These are phyloP conservation scores for Metaphire vulgaris DNA, from an alignment of 1,140 invertebrate species.

Conservation along the genomic window DNA sequence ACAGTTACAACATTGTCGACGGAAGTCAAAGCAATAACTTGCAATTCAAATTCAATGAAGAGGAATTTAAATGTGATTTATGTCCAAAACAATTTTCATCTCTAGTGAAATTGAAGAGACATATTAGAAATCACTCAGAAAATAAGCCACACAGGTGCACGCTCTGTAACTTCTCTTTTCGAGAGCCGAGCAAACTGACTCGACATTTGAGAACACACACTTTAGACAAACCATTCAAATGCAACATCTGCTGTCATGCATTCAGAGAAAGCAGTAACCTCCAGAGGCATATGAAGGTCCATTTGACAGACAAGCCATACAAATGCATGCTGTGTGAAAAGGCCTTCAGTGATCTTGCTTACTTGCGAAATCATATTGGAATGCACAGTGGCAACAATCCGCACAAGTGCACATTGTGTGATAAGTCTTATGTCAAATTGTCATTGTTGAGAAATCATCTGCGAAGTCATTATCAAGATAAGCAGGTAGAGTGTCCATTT, in stretches of 20 bases:
- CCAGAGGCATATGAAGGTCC: slow-evolving; percentile 33
- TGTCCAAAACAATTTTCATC: slow-evolving; percentile 2
- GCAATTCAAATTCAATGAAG: not conserved
- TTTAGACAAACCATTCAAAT: slow-evolving; percentile 32
- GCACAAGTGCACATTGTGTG: not conserved
- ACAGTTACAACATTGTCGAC: not conserved
- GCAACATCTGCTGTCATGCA: slow-evolving; percentile 33
- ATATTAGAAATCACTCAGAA: not conserved
- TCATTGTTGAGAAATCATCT: not conserved
- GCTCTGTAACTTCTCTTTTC: not conserved
- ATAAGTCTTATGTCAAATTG: not conserved
- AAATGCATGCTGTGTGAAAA: not conserved
- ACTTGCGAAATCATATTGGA: not conserved
- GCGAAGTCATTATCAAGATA: not conserved
- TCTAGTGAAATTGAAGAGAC: not conserved
- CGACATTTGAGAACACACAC: slow-evolving; percentile 34
- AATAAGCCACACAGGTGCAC: slow-evolving; percentile 1
- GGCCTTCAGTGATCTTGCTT: not conserved
- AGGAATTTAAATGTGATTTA: not conserved
- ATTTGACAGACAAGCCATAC: slow-evolving; percentile 35
- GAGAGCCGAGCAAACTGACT: slow-evolving; percentile 32
- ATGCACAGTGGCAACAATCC: slow-evolving; percentile 7
- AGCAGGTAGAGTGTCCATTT: not conserved
- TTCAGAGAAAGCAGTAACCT: slow-evolving; percentile 32
- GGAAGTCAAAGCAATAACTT: not conserved